Conservation (phyloP, 2,888 invertebrate genomes). For the Tridacna gigas region DNA sequence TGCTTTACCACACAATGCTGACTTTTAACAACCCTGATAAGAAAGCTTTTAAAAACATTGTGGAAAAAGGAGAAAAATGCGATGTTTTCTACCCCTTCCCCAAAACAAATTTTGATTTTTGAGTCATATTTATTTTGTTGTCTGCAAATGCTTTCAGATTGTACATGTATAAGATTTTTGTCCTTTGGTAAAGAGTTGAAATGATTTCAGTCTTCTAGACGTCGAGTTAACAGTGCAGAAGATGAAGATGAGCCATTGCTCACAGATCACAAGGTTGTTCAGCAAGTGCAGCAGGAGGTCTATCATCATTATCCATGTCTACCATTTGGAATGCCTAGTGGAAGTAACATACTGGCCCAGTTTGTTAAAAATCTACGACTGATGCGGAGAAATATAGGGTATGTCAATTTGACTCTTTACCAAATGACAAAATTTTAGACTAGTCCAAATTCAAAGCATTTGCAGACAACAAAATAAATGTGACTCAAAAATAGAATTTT, state of each 20-base stretch:
- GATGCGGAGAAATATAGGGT: conserved; percentile 82
- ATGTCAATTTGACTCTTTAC: conserved; percentile 34
- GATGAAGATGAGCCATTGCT: conserved; percentile 10
- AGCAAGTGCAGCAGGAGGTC: not conserved
- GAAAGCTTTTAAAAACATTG: too few relatives aligned
- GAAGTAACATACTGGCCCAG: conserved; percentile 77
- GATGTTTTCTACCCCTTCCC: too few relatives aligned
- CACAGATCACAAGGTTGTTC: not conserved
- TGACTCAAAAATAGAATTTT: not conserved
- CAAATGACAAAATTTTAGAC: too few relatives aligned
- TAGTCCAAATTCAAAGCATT: too few relatives aligned
- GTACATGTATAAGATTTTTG: not conserved
- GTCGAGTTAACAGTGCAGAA: not conserved
- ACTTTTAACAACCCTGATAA: too few relatives aligned
- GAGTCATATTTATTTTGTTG: too few relatives aligned
- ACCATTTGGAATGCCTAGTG: conserved; percentile 61
- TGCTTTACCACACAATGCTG: too few relatives aligned
- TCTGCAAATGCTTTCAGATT: too few relatives aligned
- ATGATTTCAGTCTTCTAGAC: conserved; percentile 7
- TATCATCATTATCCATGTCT: not conserved
- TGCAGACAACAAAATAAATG: too few relatives aligned
- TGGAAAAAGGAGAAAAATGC: too few relatives aligned
- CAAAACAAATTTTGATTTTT: too few relatives aligned
- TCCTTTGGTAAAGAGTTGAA: too few relatives aligned
- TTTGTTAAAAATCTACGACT: conserved; percentile 80